phyloP scores from a whole-genome alignment of 1,140 invertebrate species.

The Drosophila neocordata region DNA sequence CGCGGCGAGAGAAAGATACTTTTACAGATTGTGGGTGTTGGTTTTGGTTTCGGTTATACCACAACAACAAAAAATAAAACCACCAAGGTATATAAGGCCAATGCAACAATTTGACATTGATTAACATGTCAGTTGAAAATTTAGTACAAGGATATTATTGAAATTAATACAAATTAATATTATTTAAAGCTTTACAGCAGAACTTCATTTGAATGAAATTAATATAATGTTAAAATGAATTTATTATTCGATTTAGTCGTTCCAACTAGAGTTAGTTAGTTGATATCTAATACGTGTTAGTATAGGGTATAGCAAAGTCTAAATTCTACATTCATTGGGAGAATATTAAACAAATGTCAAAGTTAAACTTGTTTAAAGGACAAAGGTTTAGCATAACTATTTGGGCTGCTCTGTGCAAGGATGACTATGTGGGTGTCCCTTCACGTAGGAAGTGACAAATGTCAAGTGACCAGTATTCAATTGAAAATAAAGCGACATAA shows the following conservation, averaged over 20 bases:
- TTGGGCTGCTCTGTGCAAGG: not conserved
- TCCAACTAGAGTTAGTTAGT: too few relatives aligned
- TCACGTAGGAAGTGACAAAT: not conserved
- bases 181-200: too few relatives aligned
- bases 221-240: too few relatives aligned
- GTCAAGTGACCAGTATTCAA: not conserved
- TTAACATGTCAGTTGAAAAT: not conserved
- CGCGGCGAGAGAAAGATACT: slow-evolving; percentile 1
- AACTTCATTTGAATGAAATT: too few relatives aligned
- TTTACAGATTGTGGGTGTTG: slow-evolving; percentile 3
- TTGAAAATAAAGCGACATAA: too few relatives aligned
- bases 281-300: too few relatives aligned
- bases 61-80: not conserved
- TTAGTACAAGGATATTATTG: too few relatives aligned
- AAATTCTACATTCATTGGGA: not conserved
- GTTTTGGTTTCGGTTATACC: slow-evolving; percentile 21
- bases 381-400: slow-evolving; percentile 9
- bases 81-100: not conserved
- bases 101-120: slow-evolving; percentile 5
- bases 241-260: too few relatives aligned
- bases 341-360: not conserved
- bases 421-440: not conserved
- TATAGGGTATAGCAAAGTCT: too few relatives aligned
- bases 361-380: not conserved
- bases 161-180: too few relatives aligned